Percentiles rank a stretch among this genome's conserved stretches.
phyloP scores from a whole-genome alignment of 2,888 invertebrate genomes.

The Drosophila infuscata region DNA sequence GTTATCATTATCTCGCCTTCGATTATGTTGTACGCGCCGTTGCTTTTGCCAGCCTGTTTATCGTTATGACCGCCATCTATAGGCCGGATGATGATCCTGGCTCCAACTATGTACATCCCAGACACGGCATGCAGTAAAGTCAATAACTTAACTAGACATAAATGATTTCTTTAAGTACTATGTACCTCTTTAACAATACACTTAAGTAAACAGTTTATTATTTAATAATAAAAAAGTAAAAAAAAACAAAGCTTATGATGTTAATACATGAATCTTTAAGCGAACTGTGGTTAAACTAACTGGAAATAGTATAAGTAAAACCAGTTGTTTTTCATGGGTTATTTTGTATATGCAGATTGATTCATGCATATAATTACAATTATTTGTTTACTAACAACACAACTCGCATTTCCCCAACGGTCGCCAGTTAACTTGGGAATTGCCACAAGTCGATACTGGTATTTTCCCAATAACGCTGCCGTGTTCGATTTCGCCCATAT shows the following conservation, averaged over 20 bases:
- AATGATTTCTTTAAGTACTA: slow-evolving; percentile 11
- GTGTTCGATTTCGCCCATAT: slow-evolving; percentile 12
- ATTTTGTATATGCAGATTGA: not conserved
- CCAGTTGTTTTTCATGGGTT: not conserved
- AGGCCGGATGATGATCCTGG: slow-evolving; percentile 49
- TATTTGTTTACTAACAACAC: slow-evolving; percentile 3
- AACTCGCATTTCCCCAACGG: slow-evolving; percentile 12
- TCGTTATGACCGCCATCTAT: slow-evolving; percentile 61
- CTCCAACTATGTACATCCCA: slow-evolving; percentile 64
- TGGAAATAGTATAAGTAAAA: not conserved
- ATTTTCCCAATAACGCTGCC: slow-evolving; percentile 5
- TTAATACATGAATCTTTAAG: not conserved
- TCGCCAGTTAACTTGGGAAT: slow-evolving; percentile 3
- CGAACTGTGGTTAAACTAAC: not conserved
- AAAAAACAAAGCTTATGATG: not conserved
- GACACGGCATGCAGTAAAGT: slow-evolving; percentile 50
- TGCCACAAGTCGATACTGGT: not conserved
- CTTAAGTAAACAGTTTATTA: slow-evolving; percentile 1
- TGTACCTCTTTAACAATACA: slow-evolving; percentile 10
- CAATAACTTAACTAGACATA: not conserved
- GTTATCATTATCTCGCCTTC: slow-evolving; percentile 20
- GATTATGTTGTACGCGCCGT: slow-evolving; percentile 31
- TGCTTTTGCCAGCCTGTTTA: slow-evolving; percentile 38
- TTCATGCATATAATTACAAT: not conserved
- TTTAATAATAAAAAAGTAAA: not conserved